Evolutionary conservation across 2,797 vertebrate genomes (phyloP).

Genomic region (Ctenochaetus hawaiiensis): DNA sequence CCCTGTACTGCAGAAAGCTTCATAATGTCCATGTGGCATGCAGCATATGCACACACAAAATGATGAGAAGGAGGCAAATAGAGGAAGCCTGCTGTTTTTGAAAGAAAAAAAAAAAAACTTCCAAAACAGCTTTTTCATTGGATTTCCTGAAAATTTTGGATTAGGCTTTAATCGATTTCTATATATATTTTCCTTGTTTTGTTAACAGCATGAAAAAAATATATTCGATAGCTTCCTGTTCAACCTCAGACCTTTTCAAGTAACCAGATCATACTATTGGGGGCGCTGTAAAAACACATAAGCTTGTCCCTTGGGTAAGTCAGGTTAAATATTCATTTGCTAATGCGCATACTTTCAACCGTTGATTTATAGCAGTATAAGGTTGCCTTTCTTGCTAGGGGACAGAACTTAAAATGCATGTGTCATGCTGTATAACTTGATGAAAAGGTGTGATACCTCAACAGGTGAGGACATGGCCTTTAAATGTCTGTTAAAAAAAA

Average conservation of each 20-base stretch:
- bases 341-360: background rate
- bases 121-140: background rate
- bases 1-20: constrained; percentile 42
- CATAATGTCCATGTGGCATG: constrained; percentile 4
- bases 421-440: background rate
- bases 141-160: background rate
- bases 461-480: constrained; percentile 12
- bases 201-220: background rate
- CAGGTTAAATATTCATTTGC: constrained; percentile 12
- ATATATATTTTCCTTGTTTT: background rate
- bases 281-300: constrained; percentile 56
- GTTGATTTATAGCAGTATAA: constrained; percentile 5
- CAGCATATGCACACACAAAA: background rate
- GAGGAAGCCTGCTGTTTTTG: background rate
- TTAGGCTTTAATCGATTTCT: background rate
- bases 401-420: background rate
- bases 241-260: constrained; percentile 2
- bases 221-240: background rate
- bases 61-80: background rate
- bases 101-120: constrained; percentile 26
- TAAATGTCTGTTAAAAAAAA: background rate
- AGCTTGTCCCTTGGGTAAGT: background rate
- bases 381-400: background rate
- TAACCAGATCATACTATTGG: constrained; percentile 36
- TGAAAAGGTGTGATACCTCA: background rate